These are phyloP conservation scores for Hydropsyche tenuis DNA, from an alignment of 1,140 invertebrate species.

Conservation along the genomic window DNA sequence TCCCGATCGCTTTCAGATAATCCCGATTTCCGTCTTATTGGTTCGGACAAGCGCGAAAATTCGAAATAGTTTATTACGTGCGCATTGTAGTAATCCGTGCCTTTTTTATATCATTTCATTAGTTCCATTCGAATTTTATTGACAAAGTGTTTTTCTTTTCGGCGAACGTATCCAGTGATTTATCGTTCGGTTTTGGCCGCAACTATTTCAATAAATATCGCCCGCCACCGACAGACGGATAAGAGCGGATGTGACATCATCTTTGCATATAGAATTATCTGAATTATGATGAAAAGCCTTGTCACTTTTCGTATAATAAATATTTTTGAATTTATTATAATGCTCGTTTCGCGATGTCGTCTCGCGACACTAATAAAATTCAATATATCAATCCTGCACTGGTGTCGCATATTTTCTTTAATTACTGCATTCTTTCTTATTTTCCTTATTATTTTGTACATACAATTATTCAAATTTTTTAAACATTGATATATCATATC, in stretches of 20 bases:
- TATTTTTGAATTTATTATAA: too few relatives aligned
- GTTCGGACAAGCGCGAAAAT: not conserved
- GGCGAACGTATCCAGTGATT: constrained; percentile 41
- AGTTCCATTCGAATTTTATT: constrained; percentile 21
- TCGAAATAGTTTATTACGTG: not conserved
- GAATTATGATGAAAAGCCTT: constrained; percentile 11
- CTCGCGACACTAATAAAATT: too few relatives aligned
- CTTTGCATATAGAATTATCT: constrained; percentile 26
- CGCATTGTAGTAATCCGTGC: not conserved
- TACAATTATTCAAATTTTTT: too few relatives aligned
- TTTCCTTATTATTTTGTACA: too few relatives aligned
- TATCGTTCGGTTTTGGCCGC: constrained; percentile 40
- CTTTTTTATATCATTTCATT: not conserved
- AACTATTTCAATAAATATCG: constrained; percentile 49
- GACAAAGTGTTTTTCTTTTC: constrained; percentile 42
- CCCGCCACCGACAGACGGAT: constrained; percentile 34
- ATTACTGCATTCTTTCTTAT: too few relatives aligned
- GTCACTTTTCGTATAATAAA: not conserved
- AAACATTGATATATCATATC: too few relatives aligned
- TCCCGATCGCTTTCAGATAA: too few relatives aligned
- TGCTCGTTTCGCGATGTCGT: too few relatives aligned
- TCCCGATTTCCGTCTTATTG: not conserved
- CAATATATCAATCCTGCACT: not conserved
- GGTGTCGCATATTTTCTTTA: not conserved
- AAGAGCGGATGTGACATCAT: constrained; percentile 42